These are phyloP conservation scores for Tragelaphus eurycerus DNA, from an alignment of 2,797 vertebrate species.

Conservation along the genomic window DNA sequence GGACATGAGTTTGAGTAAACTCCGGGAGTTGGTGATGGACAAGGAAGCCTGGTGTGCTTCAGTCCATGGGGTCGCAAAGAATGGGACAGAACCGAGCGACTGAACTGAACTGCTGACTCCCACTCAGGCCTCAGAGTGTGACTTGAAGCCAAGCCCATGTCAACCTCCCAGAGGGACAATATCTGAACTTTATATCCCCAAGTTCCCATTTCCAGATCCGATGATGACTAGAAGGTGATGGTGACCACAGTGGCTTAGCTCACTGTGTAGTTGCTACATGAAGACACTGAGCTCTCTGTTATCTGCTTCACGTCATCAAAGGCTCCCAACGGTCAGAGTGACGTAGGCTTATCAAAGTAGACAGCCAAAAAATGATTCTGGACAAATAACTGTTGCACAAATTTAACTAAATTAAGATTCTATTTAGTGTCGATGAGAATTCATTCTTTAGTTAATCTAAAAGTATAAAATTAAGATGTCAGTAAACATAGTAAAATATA, in stretches of 20 bases:
- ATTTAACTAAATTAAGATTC: background rate
- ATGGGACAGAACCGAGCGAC: accelerated
- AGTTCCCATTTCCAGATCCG: background rate
- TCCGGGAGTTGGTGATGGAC: background rate
- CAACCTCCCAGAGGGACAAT: background rate
- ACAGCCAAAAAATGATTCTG: background rate
- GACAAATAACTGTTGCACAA: background rate
- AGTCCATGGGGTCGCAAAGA: background rate
- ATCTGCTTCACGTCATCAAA: background rate
- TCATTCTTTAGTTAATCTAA: background rate
- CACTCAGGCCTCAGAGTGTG: background rate
- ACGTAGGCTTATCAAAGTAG: background rate
- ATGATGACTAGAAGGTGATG: background rate
- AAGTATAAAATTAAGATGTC: background rate
- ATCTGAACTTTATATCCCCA: background rate
- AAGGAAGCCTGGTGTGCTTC: background rate
- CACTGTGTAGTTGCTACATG: background rate
- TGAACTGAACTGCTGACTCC: background rate
- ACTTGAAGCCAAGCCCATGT: background rate
- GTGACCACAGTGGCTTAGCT: background rate
- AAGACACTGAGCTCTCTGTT: background rate
- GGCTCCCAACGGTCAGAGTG: accelerated
- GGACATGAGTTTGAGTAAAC: background rate
- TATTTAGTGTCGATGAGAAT: background rate
- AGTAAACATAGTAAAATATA: background rate